phyloP scores from a whole-genome alignment of 2,888 invertebrate species.

The Endotricha flammealis region DNA sequence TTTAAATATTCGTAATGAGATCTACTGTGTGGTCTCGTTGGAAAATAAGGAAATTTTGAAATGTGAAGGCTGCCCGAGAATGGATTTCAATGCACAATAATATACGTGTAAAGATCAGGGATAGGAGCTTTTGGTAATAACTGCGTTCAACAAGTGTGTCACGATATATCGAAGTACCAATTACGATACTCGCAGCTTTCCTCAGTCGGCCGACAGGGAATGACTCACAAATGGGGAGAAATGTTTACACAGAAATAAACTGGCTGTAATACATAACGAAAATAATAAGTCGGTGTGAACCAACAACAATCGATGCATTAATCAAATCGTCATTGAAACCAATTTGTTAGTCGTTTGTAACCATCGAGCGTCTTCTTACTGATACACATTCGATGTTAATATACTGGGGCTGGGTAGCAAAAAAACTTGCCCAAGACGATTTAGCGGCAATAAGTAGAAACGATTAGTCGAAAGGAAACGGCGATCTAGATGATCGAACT shows the following conservation, averaged over 20 bases:
- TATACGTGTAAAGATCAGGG: constrained; percentile 2
- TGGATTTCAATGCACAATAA: constrained; percentile 2
- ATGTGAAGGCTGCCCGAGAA: constrained; percentile 13
- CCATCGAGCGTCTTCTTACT: constrained; percentile 24
- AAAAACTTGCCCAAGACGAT: constrained; percentile 22
- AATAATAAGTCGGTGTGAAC: constrained; percentile 22
- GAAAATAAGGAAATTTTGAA: constrained; percentile 8
- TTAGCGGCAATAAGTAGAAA: constrained; percentile 11
- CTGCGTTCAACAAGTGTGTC: constrained; percentile 5
- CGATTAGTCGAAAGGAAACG: constrained; percentile 19
- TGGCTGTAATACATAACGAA: constrained; percentile 14
- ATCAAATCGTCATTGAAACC: constrained; percentile 57
- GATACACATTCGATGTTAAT: constrained; percentile 22
- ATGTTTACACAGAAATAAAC: constrained; percentile 11
- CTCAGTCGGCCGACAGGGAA: not conserved
- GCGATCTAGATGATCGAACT: constrained; percentile 17
- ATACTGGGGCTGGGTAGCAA: constrained; percentile 16
- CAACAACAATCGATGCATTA: constrained; percentile 43
- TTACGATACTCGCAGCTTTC: not conserved
- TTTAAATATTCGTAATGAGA: constrained; percentile 7
- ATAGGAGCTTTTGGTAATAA: constrained; percentile 3
- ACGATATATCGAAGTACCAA: constrained; percentile 2
- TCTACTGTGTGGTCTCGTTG: constrained; percentile 2
- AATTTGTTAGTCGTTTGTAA: constrained; percentile 40
- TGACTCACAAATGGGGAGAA: not conserved